Base-by-base conservation (phyloP, 2,797 vertebrate species). In the Phaenicophaeus curvirostris region DNA sequence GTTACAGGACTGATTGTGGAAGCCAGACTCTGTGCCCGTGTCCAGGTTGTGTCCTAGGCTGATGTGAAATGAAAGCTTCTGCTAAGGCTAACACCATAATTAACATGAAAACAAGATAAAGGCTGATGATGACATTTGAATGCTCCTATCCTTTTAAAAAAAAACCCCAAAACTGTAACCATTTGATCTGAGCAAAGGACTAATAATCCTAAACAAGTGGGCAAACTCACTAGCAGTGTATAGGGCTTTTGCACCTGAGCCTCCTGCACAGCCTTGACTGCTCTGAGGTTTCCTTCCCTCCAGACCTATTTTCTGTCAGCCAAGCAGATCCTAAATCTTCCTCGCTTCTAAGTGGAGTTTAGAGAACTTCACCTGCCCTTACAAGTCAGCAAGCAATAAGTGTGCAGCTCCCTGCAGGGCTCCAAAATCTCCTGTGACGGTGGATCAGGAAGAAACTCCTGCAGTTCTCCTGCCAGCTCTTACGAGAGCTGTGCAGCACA, bases 371-470 rank as follows among this genome's bases (percentile, higher is more conserved):
- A 72, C 48, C 66, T 90, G 85, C 73, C 88, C 74, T 51, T 53
- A 31, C 86, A 93, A 66, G 87, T 55, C 76, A 91, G 44, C 0
- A 3, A 87, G 85, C 85, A 89, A 3, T 9, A 59, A 77, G 67
- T 24, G 24, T 72, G 51, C 79, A 94, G 71, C 71, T 90, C 87
- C 83, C 88, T 90, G 75, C 76, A 75, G 87, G 81, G 85, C 76
- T 93, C 57, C 91, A 37, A 88, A 95, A 62, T 41, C 76, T 91
- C 61, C 61, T 78, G 69, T 0, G 0, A 84, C 85, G 69, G 76
- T 67, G 91, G 69, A 81, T 66, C 58, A 73, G 87, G 62, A 84
- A 39, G 33, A 85, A 27, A 24, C 39, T 90, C 63, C 54, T 6
- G 37, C 15, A 16, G 53, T 21, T 88, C 33, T 53, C 55, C 20